Evolutionary conservation across 30 jellyfish, hydroid and myxozoan genomes (phyloP).

Genomic region (Turritopsis dohrnii): DNA sequence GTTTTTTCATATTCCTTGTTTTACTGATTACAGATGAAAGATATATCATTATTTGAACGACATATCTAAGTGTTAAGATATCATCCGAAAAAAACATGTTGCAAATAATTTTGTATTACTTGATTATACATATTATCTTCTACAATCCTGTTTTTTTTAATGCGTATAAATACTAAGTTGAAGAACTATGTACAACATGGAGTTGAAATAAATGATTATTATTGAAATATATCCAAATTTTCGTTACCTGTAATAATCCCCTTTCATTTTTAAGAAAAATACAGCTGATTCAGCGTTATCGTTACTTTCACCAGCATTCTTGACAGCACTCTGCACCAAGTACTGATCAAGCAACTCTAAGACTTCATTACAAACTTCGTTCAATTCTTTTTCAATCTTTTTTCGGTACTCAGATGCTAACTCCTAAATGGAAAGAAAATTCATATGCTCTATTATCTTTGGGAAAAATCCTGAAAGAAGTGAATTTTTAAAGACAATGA

Average conservation of each 20-base stretch:
- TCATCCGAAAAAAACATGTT: neutral
- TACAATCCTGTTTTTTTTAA: no score
- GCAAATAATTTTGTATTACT: no score
- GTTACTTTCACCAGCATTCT: slow-evolving; percentile 15
- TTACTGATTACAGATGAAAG: no score
- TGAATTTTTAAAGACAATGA: neutral
- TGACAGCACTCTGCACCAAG: slow-evolving; percentile 58
- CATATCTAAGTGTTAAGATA: neutral
- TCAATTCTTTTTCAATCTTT: slow-evolving; percentile 67
- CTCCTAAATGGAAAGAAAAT: neutral
- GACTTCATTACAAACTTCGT: slow-evolving; percentile 76
- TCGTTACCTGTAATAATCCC: slow-evolving; percentile 72
- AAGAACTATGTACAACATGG: no score
- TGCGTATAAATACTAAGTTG: no score
- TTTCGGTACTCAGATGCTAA: slow-evolving; percentile 30
- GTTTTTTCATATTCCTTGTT: no score
- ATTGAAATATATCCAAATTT: no score
- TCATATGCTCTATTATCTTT: neutral
- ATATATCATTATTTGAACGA: no score
- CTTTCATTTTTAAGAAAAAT: slow-evolving; percentile 93
- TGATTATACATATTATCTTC: no score
- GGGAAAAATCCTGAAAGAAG: neutral
- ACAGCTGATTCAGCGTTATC: slow-evolving; percentile 66
- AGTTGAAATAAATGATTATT: no score
- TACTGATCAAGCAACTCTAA: slow-evolving; percentile 51